Evolutionary conservation across 2,888 invertebrate genomes (phyloP), one percentile per base, ranked within the genome.

Genomic region (Idaea biselata): DNA sequence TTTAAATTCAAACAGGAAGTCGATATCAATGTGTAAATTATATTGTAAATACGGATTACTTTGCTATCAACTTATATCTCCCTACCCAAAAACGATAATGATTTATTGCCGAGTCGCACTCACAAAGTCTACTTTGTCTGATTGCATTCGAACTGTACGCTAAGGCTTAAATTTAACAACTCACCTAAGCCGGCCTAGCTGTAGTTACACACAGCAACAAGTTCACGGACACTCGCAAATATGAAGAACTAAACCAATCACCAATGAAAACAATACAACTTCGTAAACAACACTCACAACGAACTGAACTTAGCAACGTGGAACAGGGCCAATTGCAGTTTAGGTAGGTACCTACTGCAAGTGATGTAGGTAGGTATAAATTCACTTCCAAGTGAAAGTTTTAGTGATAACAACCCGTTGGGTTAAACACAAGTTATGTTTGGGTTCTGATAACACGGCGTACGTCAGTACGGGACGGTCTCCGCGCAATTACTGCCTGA

Each of bases 151-250:
- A 11, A 32, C n/a, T n/a, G n/a, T n/a, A n/a, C n/a, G n/a, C 8
- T 7, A 44, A 11, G 44, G 44, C 11, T 44, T 44, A 62, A 59
- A 61, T n/a, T n/a, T n/a, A n/a, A n/a, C n/a, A 57, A 58, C 65
- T 68, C 67, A 76, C 79, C 85, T 83, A 63, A 58, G 60, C 58
- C 75, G 84, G 84, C 83, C 77, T 78, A 79, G 70, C 75, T 75
- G 78, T 68, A 81, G 76, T 77, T 76, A 55, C 16, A 17, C 56
- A 79, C 68, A 83, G 80, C 78, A 81, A 81, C 86, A 88, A 87
- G 87, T 87, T 87, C 86, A 86, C 81, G 85, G 82, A 71, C 81
- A 73, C 71, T 74, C 80, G 79, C 77, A 80, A 78, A 83, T 81
- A 78, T 76, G 72, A 74, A 44, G 44, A 44, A 44, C 76, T 63